Conservation (phyloP, 1,140 invertebrate species). For the Harlomillsia oculata region DNA sequence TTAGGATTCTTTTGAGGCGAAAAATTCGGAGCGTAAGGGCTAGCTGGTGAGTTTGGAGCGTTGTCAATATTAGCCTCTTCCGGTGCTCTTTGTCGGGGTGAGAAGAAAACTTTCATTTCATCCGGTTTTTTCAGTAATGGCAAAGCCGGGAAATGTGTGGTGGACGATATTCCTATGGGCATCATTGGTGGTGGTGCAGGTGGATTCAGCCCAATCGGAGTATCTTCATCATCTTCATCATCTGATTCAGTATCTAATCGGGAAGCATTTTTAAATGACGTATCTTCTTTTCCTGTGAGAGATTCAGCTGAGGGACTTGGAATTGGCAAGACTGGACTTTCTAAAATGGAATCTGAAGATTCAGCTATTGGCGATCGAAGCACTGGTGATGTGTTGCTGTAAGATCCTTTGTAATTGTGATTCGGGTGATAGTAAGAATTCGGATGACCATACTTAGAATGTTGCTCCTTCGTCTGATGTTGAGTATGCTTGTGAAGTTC, state of each 20-base stretch:
- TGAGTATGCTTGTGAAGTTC: conserved; percentile 20
- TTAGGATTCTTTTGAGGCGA: not conserved
- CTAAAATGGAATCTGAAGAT: not conserved
- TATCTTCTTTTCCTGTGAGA: conserved; percentile 9
- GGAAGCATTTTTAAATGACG: not conserved
- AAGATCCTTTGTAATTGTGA: conserved; percentile 33
- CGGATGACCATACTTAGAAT: not conserved
- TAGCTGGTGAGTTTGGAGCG: conserved; percentile 10
- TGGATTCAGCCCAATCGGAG: not conserved
- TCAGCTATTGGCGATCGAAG: not conserved
- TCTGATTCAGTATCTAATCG: not conserved
- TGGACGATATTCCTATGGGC: not conserved
- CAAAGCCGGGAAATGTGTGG: not conserved
- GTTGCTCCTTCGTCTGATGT: conserved; percentile 8
- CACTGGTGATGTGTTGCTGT: conserved; percentile 13
- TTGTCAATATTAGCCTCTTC: conserved; percentile 1
- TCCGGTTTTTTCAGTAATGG: conserved; percentile 3
- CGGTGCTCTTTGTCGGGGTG: conserved; percentile 23
- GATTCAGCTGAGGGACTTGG: conserved; percentile 2
- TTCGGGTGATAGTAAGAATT: conserved; percentile 27
- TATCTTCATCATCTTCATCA: not conserved
- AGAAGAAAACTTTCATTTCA: conserved; percentile 32
- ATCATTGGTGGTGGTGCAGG: not conserved
- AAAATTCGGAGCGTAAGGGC: conserved; percentile 30
- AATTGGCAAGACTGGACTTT: conserved; percentile 3